Base-by-base conservation (phyloP, 2,113 vertebrate genomes). In the Cyprinus carpio region DNA sequence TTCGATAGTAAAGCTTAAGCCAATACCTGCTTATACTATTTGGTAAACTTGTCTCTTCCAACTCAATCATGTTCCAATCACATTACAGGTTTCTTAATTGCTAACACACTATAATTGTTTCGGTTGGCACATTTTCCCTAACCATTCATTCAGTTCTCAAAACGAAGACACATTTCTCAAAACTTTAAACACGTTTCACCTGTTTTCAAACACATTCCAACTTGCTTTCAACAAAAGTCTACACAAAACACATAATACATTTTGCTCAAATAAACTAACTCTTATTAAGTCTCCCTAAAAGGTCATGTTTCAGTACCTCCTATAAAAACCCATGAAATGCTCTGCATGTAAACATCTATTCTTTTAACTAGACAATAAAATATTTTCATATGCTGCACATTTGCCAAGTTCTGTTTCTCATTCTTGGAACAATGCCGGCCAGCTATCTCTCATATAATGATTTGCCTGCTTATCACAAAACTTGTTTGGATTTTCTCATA, bases 401-500 rank as follows among this genome's bases (percentile, higher is more conserved):
- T n/a, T 40, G 18, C 67, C 18, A 12, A 12, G 20, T 25, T 46
- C 37, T 74, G 23, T 25, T 15, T 60, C 12, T 13, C 23, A 74
- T 75, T 75, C 40, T 16, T 46, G 13, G n/a, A 46, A 46, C 23
- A 6, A 46, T 25, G 71, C 11, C 10, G 5, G 4, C 5, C 71
- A 46, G 71, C 71, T 74, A 43, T 74, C 71, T 15, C 11, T 74
- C 23, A 8, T 72, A 10, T 72, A 10, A 43, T 43, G 34, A 72
- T 75, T 46, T 75, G 40, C 71, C 40, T 75, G 71, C 40, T 4
- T 71, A 71, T 71, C 67, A n/a, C 5, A 71, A 71, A 23, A 71
- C 18, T 37, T 71, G 67, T 37, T 71, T 71, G 67, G 37, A 40
- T 71, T 71, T 10, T 9, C 40, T 49, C 71, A 75, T 6, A 46